Percentiles rank a stretch among this genome's conserved stretches.
These are phyloP conservation scores for Gallinago media DNA, from an alignment of 2,113 vertebrate species.

Conservation along the genomic window DNA sequence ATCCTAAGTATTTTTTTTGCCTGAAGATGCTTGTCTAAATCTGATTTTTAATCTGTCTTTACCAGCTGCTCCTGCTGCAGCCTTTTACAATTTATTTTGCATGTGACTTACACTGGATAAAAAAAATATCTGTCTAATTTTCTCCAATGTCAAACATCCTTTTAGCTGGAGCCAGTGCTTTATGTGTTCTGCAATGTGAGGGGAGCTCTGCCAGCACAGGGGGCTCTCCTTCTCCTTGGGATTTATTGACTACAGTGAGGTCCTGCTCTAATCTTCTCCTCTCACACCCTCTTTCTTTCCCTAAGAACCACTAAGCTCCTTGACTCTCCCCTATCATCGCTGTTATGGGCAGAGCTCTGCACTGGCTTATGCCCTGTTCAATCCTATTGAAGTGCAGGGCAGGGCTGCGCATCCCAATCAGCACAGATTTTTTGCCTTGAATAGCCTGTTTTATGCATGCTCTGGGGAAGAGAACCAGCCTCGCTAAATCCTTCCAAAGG, in stretches of 20 bases:
- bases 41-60: slow-evolving; percentile 44
- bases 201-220: background rate
- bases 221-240: background rate
- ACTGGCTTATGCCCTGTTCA: background rate
- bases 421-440: background rate
- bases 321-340: slow-evolving; percentile 7
- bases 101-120: background rate
- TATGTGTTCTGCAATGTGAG: background rate
- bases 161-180: background rate
- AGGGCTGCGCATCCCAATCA: background rate
- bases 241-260: slow-evolving; percentile 30
- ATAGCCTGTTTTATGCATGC: background rate
- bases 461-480: background rate
- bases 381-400: background rate
- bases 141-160: background rate
- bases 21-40: background rate
- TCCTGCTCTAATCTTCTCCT: slow-evolving; percentile 38
- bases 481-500: slow-evolving; percentile 19
- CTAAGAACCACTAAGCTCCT: slow-evolving; percentile 44
- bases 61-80: slow-evolving; percentile 45
- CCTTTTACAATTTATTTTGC: slow-evolving; percentile 16
- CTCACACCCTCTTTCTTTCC: slow-evolving; percentile 23
- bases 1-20: background rate
- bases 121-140: background rate
- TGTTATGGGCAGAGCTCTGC: background rate